Conservation (phyloP, 64 coral and sea anemone species). For the Platygyra sinensis region DNA sequence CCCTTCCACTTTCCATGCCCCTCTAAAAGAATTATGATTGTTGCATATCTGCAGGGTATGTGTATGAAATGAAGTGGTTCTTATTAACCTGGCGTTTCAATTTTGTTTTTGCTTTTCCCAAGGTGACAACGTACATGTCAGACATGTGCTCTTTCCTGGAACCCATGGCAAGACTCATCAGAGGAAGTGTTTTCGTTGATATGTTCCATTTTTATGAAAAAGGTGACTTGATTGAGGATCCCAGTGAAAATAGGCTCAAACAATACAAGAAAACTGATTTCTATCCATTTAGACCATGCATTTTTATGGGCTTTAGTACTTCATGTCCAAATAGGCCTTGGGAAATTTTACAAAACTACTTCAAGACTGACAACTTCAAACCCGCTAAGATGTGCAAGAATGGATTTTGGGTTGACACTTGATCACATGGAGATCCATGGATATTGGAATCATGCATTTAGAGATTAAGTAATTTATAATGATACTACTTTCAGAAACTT, state of each 20-base stretch:
- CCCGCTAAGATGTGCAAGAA: constrained; percentile 35
- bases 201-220: not conserved
- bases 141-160: not conserved
- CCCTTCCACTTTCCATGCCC: too few species aligned
- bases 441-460: too few species aligned
- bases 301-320: constrained; percentile 38
- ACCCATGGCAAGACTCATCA: not conserved
- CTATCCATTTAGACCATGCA: constrained; percentile 32
- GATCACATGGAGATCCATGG: too few species aligned
- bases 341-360: constrained; percentile 32
- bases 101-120: not conserved
- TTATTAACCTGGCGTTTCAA: not conserved
- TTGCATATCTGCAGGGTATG: too few species aligned
- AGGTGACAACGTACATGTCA: not conserved
- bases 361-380: not conserved
- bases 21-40: not conserved
- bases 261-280: not conserved
- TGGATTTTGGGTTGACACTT: constrained; percentile 1
- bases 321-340: constrained; percentile 33
- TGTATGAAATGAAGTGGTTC: not conserved
- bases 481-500: too few species aligned
- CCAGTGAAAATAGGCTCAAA: not conserved
- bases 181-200: not conserved
- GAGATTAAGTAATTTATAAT: too few species aligned
- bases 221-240: not conserved